A percentile compares a stretch with the other conserved stretches of the same genome.
These are phyloP conservation scores for Papilio gigon DNA, from an alignment of 2,888 invertebrate genomes.

Conservation along the genomic window DNA sequence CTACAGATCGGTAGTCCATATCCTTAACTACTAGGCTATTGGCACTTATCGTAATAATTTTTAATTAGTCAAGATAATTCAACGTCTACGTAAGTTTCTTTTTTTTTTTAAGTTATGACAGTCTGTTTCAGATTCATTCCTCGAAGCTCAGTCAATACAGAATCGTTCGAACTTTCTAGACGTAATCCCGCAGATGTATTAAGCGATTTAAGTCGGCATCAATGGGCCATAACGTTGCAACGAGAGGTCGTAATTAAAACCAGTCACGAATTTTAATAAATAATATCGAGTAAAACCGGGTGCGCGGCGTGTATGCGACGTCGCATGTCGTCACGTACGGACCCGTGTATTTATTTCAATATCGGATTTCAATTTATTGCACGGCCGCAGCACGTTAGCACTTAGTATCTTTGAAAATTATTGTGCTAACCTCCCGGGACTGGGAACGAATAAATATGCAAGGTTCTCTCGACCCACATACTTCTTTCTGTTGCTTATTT, in stretches of 20 bases:
- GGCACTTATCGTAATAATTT: background rate
- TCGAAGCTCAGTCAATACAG: background rate
- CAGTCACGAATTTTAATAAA: conserved; percentile 51
- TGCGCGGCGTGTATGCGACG: conserved; percentile 53
- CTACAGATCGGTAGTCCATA: too few relatives aligned
- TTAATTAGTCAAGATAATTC: too few relatives aligned
- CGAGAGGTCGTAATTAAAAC: conserved; percentile 45
- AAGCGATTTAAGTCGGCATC: conserved; percentile 16
- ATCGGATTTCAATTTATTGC: conserved; percentile 75
- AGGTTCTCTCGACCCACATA: conserved; percentile 9
- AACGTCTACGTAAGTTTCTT: background rate
- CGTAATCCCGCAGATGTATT: conserved; percentile 15
- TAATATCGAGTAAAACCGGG: conserved; percentile 58
- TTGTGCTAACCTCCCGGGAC: conserved; percentile 45
- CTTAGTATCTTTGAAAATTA: conserved; percentile 50
- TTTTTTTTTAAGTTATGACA: background rate
- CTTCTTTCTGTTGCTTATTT: conserved; percentile 20
- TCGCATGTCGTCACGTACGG: conserved; percentile 72
- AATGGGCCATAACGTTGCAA: conserved; percentile 2
- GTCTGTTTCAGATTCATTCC: background rate
- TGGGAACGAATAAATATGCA: conserved; percentile 26
- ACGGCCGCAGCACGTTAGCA: conserved; percentile 47
- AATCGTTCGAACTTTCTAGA: conserved; percentile 22
- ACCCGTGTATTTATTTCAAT: conserved; percentile 70
- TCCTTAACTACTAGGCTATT: too few relatives aligned